Base-by-base conservation (phyloP, 2,113 vertebrate genomes). In the Hipposideros armiger region DNA sequence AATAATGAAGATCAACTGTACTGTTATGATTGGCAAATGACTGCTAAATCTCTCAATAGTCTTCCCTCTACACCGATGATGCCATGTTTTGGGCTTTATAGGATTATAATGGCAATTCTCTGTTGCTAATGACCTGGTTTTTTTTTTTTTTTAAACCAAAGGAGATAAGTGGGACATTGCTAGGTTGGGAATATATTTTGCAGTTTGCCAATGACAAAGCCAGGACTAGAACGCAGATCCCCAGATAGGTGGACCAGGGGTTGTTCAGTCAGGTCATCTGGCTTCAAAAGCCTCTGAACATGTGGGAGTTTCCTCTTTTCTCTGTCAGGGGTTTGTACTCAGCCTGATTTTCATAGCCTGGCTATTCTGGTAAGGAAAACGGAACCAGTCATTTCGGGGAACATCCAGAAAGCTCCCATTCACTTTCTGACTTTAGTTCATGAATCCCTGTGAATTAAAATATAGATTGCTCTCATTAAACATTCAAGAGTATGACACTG, bases 341-440 rank as follows among this genome's bases (percentile, higher is more conserved):
- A 93, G 62, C 66, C 69, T 89, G 26, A 40, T 67, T 94, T 94
- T 77, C 11, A 45, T 16, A 90, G 20, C 32, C 19, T 94, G 54
- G 36, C 2, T 56, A 52, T 28, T 70, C 24, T 60, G 32, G 28
- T 52, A 76, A 36, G 47, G 60, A 78, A 86, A 82, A 58, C 11
- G 64, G 3, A 50, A 30, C 22, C 58, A 80, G 60, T 11, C 76
- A 69, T 87, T 92, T 83, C 81, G 7, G 4, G 4, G 40, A 36
- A 17, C 24, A 47, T 24, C 20, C 56, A 73, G 36, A 73, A 72
- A 40, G 17, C 13, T 40, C 42, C 19, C 24, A 42, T 62, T 80
- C 60, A 77, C 19, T 90, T 70, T 88, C 28, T 85, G 54, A 88
- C n/a, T 67, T 93, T 22, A 95, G 73, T 45, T 94, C 30, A 80